Evolutionary conservation across 2,888 invertebrate species (phyloP).

Genomic region (Acrobasis suavella): DNA sequence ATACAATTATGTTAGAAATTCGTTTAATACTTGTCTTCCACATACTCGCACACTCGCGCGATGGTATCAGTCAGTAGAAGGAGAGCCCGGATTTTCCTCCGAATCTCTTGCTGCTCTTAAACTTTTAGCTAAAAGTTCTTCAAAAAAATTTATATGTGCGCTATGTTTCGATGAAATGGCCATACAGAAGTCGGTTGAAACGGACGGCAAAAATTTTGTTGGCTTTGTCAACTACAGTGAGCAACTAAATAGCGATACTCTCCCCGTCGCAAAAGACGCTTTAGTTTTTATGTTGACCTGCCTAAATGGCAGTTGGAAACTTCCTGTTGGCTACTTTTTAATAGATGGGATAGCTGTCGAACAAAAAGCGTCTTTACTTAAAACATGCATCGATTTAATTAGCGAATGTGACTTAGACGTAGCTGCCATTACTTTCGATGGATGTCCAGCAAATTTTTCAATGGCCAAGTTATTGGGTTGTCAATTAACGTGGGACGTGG

Average conservation of each 20-base stretch:
- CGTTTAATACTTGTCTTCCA: conserved; percentile 32
- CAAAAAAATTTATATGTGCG: conserved; percentile 19
- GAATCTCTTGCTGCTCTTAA: conserved; percentile 26
- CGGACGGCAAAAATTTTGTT: conserved; percentile 24
- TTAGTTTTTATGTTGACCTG: conserved; percentile 26
- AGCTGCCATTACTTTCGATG: no score
- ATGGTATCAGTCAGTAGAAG: conserved; percentile 32
- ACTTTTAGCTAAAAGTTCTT: background rate
- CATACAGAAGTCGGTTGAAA: conserved; percentile 19
- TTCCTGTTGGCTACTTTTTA: conserved; percentile 26
- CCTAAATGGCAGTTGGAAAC: conserved; percentile 26
- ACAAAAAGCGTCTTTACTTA: background rate
- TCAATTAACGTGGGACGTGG: no score
- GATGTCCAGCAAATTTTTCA: no score
- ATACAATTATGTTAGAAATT: conserved; percentile 31
- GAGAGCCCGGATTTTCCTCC: conserved; percentile 28
- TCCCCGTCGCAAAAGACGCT: conserved; percentile 22
- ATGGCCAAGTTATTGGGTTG: no score
- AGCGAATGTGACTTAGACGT: background rate
- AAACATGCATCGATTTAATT: background rate
- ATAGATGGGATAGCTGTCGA: conserved; percentile 18
- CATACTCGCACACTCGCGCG: conserved; percentile 30
- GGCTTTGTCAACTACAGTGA: conserved; percentile 24
- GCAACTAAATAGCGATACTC: background rate
- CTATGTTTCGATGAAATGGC: conserved; percentile 28